Conservation (phyloP, 2,888 invertebrate genomes). For the Machimus atricapillus region DNA sequence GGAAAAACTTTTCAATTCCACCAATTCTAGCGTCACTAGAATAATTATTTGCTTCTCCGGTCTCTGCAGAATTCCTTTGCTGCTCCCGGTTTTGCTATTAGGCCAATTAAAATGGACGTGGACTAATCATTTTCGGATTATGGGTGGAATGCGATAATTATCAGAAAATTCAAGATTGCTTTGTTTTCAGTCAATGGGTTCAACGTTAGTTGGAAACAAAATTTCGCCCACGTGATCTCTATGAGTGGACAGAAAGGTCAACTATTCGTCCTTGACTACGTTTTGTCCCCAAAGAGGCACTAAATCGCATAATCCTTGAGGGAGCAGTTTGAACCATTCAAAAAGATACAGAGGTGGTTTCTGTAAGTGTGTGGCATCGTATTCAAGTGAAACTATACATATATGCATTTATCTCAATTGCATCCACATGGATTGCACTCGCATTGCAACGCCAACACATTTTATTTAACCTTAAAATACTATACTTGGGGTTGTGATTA, state of each 20-base stretch:
- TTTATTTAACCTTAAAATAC: not conserved
- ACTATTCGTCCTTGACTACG: not conserved
- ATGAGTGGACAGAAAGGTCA: not conserved
- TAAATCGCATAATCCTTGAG: not conserved
- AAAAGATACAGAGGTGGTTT: not conserved
- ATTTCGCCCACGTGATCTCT: not conserved
- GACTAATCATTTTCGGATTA: not conserved
- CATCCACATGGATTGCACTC: not conserved
- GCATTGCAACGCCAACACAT: not conserved
- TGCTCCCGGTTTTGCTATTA: not conserved
- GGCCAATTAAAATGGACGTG: not conserved
- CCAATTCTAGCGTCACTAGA: not conserved
- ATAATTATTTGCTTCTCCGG: not conserved
- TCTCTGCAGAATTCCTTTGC: not conserved
- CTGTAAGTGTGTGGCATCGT: not conserved
- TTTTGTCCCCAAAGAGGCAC: not conserved
- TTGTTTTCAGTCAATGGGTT: not conserved
- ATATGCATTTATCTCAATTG: not conserved
- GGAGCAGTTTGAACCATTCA: not conserved
- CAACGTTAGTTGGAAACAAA: not conserved
- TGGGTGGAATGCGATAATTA: not conserved
- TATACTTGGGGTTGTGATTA: not conserved
- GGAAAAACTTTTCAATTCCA: not conserved
- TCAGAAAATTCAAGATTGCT: not conserved
- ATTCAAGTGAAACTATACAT: not conserved